A percentile compares a stretch with the other conserved stretches of the same genome.
These are phyloP conservation scores for Gymnothorax reevesii DNA, from an alignment of 2,797 vertebrate genomes.

Conservation along the genomic window DNA sequence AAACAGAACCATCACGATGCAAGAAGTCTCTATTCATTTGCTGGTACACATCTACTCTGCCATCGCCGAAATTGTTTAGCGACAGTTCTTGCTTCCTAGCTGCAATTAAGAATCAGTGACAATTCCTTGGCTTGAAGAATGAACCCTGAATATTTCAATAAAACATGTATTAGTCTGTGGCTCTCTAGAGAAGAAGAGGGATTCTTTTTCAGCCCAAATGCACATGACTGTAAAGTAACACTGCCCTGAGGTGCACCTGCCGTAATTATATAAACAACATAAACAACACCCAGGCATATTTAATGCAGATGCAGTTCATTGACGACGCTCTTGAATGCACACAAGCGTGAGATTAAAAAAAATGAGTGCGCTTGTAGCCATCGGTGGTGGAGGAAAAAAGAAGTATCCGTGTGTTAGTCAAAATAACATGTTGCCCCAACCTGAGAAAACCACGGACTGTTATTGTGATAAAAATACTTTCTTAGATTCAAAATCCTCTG, in stretches of 20 bases:
- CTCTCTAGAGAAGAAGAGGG: background rate
- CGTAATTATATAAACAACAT: constrained; percentile 5
- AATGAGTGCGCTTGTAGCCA: background rate
- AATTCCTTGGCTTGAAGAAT: constrained; percentile 59
- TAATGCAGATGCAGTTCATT: background rate
- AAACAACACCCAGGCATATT: background rate
- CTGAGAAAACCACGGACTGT: background rate
- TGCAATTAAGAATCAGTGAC: constrained; percentile 56
- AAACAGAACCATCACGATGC: constrained; percentile 1
- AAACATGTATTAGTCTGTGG: constrained; percentile 41
- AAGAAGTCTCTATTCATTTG: constrained; percentile 49
- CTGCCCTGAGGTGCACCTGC: background rate
- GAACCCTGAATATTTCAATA: constrained; percentile 50
- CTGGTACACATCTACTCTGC: constrained; percentile 49
- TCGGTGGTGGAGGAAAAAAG: background rate
- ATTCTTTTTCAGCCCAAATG: background rate
- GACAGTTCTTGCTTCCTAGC: constrained; percentile 57
- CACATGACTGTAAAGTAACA: background rate
- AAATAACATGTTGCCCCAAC: background rate
- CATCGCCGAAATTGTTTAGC: constrained; percentile 54
- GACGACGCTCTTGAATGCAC: background rate
- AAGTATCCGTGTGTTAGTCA: background rate
- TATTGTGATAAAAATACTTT: background rate
- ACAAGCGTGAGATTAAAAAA: background rate
- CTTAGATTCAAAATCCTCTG: background rate